Evolutionary conservation across 2,888 invertebrate genomes (phyloP), one percentile per base, ranked within the genome.

Genomic region (Junonia oenone): DNA sequence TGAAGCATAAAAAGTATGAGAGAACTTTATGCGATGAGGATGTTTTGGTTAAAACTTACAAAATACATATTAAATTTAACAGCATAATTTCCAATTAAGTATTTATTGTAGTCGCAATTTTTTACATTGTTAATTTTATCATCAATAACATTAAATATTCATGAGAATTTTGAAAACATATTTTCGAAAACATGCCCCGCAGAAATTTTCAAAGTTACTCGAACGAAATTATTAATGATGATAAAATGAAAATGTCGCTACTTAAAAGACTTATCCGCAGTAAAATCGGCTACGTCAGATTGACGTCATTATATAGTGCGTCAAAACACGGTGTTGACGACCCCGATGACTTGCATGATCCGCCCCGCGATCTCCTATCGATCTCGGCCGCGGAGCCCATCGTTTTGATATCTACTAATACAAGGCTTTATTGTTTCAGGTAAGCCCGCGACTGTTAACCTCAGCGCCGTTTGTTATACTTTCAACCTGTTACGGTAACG

Each of bases 321-420:
- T 81, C 81, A 82, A 82, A 83, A 83, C 78, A 78, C 67, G 68
- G 66, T 79, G 84, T 79, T 81, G 80, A 81, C 76, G 83, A 86
- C 82, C 84, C 73, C 77, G 69, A 76, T 88, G 84, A 88, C 82
- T 86, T 82, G 84, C 82, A 78, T 69, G 72, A 73, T 77, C 73
- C 63, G 63, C 68, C 66, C 66, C 65, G 70, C 79, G 71, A 77
- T 77, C 74, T 73, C 69, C 64, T 79, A 81, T 82, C 72, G 79
- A 81, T 78, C 75, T 68, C 66, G 51, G 64, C 61, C 70, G 63
- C 65, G 64, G 33, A 22, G 47, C 19, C 26, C 29, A 52, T 45
- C 45, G 35, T 37, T 45, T 47, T 15, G 2, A 52, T 47, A 17
- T 51, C 38, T 45, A 45, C 14, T 59, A 53, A 51, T 48, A 46